Percentiles rank a stretch among this genome's conserved stretches.
Evolutionary conservation across 2,888 invertebrate genomes (phyloP).

Genomic region (Chouioia cunea): DNA sequence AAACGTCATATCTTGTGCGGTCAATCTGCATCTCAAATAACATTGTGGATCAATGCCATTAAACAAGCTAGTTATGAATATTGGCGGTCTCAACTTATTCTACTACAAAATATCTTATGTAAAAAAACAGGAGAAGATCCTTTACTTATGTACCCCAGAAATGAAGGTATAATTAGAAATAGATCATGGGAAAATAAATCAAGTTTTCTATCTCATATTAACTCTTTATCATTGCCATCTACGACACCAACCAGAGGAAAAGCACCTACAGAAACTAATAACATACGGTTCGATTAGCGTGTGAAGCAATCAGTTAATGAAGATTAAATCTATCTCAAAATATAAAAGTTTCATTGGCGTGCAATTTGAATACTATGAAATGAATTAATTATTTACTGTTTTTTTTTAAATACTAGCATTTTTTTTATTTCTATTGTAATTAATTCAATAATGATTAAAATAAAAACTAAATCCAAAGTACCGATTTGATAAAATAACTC

Average conservation of each 20-base stretch:
- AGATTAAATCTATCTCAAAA: too few species aligned
- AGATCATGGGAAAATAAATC: slow-evolving; percentile 60
- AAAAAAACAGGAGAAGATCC: slow-evolving; percentile 79
- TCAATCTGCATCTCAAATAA: slow-evolving; percentile 78
- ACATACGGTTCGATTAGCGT: too few species aligned
- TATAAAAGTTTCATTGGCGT: too few species aligned
- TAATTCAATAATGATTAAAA: too few species aligned
- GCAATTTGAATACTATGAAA: too few species aligned
- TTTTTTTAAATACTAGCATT: too few species aligned
- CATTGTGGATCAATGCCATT: slow-evolving; percentile 79
- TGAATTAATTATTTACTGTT: too few species aligned
- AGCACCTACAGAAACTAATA: slow-evolving; percentile 58
- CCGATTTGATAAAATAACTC: too few species aligned
- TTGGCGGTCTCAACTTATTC: slow-evolving; percentile 75
- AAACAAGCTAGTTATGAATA: slow-evolving; percentile 81
- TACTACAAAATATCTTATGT: slow-evolving; percentile 77
- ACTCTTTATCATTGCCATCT: slow-evolving; percentile 55
- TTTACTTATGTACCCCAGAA: slow-evolving; percentile 73
- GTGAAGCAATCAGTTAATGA: too few species aligned
- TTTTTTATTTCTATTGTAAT: too few species aligned
- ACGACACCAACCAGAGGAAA: slow-evolving; percentile 53
- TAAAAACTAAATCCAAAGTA: too few species aligned
- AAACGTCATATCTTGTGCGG: slow-evolving; percentile 80
- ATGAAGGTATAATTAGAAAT: slow-evolving; percentile 70
- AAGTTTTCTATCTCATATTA: slow-evolving; percentile 63